Conservation (phyloP, 2,113 vertebrate genomes). For the Dasyornis broadbenti region DNA sequence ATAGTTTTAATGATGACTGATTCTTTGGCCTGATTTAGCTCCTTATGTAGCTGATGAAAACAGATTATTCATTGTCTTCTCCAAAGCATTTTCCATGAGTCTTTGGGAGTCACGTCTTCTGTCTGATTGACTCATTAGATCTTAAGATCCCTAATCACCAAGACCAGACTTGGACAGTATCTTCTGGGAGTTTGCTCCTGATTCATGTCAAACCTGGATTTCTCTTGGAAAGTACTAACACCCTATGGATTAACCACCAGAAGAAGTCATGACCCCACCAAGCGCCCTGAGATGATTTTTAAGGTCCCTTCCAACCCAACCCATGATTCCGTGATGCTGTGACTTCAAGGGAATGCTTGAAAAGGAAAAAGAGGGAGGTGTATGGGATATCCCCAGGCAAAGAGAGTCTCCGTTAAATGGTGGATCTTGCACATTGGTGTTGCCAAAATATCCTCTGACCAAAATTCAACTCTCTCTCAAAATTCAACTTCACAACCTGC, state of each 20-base stretch:
- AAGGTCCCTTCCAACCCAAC: neutral
- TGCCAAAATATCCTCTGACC: neutral
- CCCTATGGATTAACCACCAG: neutral
- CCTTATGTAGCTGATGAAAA: neutral
- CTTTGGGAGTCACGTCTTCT: neutral
- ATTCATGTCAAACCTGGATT: neutral
- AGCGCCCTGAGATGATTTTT: neutral
- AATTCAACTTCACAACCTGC: neutral
- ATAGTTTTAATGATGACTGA: neutral
- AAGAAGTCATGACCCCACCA: neutral
- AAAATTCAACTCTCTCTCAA: neutral
- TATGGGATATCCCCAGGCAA: neutral
- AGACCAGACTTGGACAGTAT: neutral
- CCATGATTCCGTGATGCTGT: neutral
- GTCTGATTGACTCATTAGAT: slow-evolving; percentile 12
- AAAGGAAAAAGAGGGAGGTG: neutral
- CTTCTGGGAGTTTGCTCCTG: neutral
- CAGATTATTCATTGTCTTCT: slow-evolving; percentile 16
- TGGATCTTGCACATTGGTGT: accelerated
- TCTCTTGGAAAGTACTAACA: neutral
- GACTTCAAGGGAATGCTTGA: neutral
- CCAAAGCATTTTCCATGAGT: neutral
- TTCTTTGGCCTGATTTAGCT: neutral
- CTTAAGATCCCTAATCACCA: neutral
- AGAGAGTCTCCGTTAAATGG: neutral